phyloP scores from a whole-genome alignment of 30 jellyfish, hydroid and myxozoan species.

The Turritopsis dohrnii region DNA sequence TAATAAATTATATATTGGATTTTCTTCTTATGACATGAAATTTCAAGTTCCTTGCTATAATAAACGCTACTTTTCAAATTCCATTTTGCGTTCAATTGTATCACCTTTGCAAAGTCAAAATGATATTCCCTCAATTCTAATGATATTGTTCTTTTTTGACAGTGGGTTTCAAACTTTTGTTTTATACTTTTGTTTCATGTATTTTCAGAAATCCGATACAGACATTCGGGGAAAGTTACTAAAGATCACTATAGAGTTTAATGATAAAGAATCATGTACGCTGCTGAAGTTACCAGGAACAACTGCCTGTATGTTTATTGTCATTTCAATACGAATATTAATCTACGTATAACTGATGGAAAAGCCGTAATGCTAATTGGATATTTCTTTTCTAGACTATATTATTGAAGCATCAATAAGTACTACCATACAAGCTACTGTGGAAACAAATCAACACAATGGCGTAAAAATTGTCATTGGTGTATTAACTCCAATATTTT shows the following conservation, averaged over 20 bases:
- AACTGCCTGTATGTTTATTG: background rate
- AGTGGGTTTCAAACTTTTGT: too few relatives aligned
- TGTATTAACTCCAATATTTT: background rate
- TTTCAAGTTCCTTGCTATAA: too few relatives aligned
- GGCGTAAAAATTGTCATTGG: background rate
- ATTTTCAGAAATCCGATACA: background rate
- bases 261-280: background rate
- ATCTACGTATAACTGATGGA: background rate
- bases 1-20: too few relatives aligned
- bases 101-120: too few relatives aligned
- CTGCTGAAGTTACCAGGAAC: background rate
- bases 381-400: too few relatives aligned
- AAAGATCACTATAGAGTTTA: background rate
- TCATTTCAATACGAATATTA: background rate
- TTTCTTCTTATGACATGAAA: too few relatives aligned
- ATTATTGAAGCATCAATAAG: background rate
- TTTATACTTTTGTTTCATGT: background rate
- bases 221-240: background rate
- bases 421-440: background rate
- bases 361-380: background rate
- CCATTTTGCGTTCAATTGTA: too few relatives aligned
- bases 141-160: too few relatives aligned
- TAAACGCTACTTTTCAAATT: too few relatives aligned
- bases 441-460: background rate
- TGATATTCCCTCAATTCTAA: too few relatives aligned